Percentiles rank a stretch among this genome's conserved stretches.
Evolutionary conservation across 2,113 vertebrate genomes (phyloP).

Genomic region (Saccopteryx leptura): DNA sequence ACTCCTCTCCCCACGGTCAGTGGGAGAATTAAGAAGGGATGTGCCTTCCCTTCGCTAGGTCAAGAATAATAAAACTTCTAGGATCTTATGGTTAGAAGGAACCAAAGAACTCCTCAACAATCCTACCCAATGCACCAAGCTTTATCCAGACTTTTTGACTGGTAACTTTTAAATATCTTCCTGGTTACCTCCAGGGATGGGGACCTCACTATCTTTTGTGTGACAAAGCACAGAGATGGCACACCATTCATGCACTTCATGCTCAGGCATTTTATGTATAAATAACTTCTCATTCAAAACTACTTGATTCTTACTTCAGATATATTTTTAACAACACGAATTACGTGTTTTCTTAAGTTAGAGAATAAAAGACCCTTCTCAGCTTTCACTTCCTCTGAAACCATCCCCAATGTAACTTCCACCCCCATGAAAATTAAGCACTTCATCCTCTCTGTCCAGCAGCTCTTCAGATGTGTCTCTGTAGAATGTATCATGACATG

Average conservation of each 20-base stretch:
- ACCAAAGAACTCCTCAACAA: background rate
- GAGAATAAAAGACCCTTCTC: background rate
- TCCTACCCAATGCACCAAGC: background rate
- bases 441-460: background rate
- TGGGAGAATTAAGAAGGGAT: background rate
- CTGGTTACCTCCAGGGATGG: background rate
- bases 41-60: background rate
- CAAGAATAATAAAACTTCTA: background rate
- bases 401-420: background rate
- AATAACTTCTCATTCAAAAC: background rate
- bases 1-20: background rate
- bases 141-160: background rate
- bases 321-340: background rate
- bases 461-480: background rate
- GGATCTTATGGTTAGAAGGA: background rate
- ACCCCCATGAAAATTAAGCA: background rate
- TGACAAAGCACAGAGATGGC: background rate
- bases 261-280: background rate
- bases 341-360: background rate
- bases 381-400: background rate
- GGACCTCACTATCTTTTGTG: background rate
- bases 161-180: background rate
- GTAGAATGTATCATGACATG: background rate
- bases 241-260: background rate
- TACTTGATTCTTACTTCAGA: background rate